These are phyloP conservation scores for Hemicentrotus pulcherrimus DNA, from an alignment of 35 echinoderm and acorn worm species.

Conservation along the genomic window DNA sequence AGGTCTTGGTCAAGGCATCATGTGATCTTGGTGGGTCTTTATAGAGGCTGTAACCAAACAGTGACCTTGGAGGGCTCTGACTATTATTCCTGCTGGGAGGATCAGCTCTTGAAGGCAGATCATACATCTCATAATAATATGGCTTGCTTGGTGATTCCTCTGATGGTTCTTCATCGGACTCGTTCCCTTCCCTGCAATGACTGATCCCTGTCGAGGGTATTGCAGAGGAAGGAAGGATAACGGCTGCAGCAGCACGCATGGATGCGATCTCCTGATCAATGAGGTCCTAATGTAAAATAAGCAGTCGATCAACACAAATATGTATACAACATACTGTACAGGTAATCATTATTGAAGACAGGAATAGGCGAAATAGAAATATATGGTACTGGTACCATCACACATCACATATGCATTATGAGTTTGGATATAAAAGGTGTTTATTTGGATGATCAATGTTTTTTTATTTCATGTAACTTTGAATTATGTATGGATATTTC, in stretches of 20 bases:
- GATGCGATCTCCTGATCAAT: slow-evolving; percentile 83
- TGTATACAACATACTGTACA: neutral
- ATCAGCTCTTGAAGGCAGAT: neutral
- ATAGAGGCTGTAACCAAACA: slow-evolving; percentile 29
- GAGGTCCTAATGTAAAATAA: slow-evolving; percentile 58
- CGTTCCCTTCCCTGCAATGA: neutral
- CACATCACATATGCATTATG: neutral
- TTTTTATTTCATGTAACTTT: no score
- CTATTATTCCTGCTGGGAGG: neutral
- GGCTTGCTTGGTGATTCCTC: slow-evolving; percentile 35
- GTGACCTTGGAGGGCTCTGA: neutral
- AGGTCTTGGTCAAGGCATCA: slow-evolving; percentile 23
- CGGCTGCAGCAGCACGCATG: slow-evolving; percentile 72
- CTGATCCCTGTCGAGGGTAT: neutral
- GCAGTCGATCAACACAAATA: neutral
- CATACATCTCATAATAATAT: slow-evolving; percentile 6
- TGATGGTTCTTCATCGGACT: slow-evolving; percentile 21
- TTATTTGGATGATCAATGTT: no score
- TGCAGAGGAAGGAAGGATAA: slow-evolving; percentile 49
- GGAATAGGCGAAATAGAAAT: no score
- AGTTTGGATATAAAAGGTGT: no score
- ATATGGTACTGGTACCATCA: neutral
- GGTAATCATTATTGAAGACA: no score
- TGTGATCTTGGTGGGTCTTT: slow-evolving; percentile 1
- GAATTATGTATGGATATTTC: no score